phyloP scores from a whole-genome alignment of 2,797 vertebrate species.

The Todus mexicanus region DNA sequence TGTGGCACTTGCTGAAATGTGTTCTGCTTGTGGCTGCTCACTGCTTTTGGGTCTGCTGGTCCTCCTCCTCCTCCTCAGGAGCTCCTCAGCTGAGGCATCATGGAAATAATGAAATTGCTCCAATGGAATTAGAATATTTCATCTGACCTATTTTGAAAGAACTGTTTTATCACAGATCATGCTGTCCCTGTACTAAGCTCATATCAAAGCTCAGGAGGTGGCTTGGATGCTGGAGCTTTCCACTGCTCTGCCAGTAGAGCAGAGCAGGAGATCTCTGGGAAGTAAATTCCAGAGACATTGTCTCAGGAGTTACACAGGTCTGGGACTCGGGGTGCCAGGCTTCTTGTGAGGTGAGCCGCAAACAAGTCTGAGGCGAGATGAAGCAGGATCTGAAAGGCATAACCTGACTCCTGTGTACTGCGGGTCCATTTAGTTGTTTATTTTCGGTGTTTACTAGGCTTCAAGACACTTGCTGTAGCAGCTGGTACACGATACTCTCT shows the following conservation, averaged over 20 bases:
- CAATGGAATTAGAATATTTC: background rate
- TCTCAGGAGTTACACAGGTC: background rate
- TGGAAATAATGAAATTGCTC: background rate
- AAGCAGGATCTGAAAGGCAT: background rate
- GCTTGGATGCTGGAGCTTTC: background rate
- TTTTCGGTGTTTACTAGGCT: background rate
- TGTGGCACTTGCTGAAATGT: background rate
- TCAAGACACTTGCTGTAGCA: background rate
- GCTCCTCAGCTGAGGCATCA: background rate
- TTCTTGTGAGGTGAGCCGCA: background rate
- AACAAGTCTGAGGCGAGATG: background rate
- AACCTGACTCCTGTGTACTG: background rate
- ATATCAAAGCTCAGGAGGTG: background rate
- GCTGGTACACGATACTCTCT: background rate
- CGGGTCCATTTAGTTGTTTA: accelerated
- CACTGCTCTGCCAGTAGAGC: background rate
- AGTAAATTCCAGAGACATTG: background rate
- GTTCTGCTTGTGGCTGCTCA: background rate
- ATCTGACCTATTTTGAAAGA: background rate
- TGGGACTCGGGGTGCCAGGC: background rate
- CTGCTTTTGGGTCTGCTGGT: background rate
- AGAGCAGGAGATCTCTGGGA: background rate
- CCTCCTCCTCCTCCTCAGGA: background rate
- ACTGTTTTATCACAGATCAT: background rate
- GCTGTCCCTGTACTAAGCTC: background rate